Evolutionary conservation across 2,797 vertebrate genomes (phyloP).

Genomic region (Denticeps clupeoides): DNA sequence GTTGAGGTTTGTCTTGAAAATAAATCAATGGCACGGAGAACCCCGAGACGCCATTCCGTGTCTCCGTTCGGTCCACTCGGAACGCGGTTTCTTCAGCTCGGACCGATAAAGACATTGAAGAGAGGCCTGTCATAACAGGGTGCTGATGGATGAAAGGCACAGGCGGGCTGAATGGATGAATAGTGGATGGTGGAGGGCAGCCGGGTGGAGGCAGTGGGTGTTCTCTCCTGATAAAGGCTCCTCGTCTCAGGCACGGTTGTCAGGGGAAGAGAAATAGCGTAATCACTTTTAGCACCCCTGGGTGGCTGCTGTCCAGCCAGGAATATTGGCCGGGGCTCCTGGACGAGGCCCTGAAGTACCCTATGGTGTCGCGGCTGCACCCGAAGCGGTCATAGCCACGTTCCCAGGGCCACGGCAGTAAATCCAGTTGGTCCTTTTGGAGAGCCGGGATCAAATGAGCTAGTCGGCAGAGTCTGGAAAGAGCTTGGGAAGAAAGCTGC

Average conservation of each 20-base stretch:
- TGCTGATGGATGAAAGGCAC: constrained; percentile 14
- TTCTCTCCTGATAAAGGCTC: background rate
- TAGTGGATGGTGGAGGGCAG: too few species aligned
- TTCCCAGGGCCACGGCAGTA: constrained; percentile 29
- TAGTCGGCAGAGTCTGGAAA: constrained; percentile 20
- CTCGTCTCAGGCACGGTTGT: constrained; percentile 33
- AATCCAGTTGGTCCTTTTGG: constrained; percentile 12
- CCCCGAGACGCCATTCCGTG: too few species aligned
- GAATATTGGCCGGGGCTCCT: constrained; percentile 55
- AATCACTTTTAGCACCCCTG: constrained; percentile 58
- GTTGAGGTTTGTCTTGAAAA: background rate
- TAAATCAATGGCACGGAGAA: background rate
- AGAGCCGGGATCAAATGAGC: constrained; percentile 35
- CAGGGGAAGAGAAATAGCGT: constrained; percentile 64
- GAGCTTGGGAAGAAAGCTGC: constrained; percentile 23
- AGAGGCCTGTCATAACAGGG: constrained; percentile 10
- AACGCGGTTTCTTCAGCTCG: too few species aligned
- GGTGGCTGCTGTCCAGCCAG: constrained; percentile 56
- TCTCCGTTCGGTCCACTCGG: too few species aligned
- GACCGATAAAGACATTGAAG: constrained; percentile 8
- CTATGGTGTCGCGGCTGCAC: constrained; percentile 36
- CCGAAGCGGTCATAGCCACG: constrained; percentile 29
- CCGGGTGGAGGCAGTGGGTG: too few species aligned
- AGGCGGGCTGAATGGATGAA: too few species aligned
- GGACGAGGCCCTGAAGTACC: constrained; percentile 28